phyloP scores from a whole-genome alignment of 2,113 vertebrate species.

The Nibea coibor region DNA sequence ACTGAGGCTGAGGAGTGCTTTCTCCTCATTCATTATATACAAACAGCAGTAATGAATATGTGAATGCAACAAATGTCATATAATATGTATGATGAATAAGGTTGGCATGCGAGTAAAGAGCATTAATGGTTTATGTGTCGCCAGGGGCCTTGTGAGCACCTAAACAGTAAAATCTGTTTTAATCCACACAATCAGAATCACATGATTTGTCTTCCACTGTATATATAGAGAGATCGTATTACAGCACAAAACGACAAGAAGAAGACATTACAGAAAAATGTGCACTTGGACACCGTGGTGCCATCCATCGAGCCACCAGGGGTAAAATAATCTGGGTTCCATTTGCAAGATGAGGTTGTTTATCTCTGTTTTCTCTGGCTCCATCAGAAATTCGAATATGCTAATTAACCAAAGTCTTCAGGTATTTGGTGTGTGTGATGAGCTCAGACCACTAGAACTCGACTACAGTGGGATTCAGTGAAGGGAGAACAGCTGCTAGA shows the following conservation, averaged over 20 bases:
- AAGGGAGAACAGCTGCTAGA: too few relatives aligned
- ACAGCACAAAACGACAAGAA: neutral
- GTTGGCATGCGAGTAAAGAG: conserved; percentile 10
- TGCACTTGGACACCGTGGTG: too few relatives aligned
- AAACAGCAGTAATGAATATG: conserved; percentile 55
- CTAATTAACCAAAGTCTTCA: too few relatives aligned
- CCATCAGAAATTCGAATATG: too few relatives aligned
- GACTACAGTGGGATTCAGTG: too few relatives aligned
- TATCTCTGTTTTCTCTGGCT: too few relatives aligned
- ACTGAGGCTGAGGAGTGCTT: conserved; percentile 20
- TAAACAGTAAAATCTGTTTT: conserved; percentile 42
- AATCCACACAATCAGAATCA: conserved; percentile 9
- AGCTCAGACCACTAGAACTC: too few relatives aligned
- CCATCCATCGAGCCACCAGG: too few relatives aligned
- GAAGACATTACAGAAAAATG: neutral
- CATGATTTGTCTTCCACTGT: neutral
- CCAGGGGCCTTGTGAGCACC: conserved; percentile 18
- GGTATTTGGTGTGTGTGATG: too few relatives aligned
- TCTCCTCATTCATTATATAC: conserved; percentile 56
- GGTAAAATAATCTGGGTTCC: too few relatives aligned
- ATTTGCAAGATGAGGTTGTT: too few relatives aligned
- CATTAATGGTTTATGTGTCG: conserved; percentile 45
- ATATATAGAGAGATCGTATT: neutral
- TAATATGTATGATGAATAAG: conserved; percentile 58
- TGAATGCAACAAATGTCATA: conserved; percentile 39